Percentiles rank a stretch among this genome's conserved stretches.
Conservation (phyloP, 2,113 vertebrate species). For the Microtus richardsoni region DNA sequence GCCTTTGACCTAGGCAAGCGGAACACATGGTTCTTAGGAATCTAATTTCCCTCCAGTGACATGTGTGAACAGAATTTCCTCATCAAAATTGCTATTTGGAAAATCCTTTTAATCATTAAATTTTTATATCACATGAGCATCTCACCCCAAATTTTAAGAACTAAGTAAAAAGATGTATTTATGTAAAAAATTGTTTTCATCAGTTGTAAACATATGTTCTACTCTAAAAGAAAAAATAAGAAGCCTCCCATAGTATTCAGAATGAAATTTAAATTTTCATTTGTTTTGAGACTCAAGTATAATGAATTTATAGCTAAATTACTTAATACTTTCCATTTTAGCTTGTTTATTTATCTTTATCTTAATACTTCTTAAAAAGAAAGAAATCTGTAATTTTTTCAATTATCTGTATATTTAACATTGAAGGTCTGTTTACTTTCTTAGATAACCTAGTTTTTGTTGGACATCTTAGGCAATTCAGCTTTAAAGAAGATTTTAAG, state of each 20-base stretch:
- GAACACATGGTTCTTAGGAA: conserved; percentile 33
- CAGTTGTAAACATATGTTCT: background rate
- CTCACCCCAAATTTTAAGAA: background rate
- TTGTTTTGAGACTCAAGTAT: conserved; percentile 35
- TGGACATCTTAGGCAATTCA: background rate
- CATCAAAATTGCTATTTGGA: background rate
- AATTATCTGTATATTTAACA: background rate
- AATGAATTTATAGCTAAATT: background rate
- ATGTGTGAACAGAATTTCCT: background rate
- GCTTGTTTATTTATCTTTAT: background rate
- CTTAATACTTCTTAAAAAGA: background rate
- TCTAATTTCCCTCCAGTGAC: conserved; percentile 24
- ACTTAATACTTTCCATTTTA: background rate
- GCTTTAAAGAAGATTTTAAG: background rate
- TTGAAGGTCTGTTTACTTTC: background rate
- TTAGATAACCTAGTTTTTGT: background rate
- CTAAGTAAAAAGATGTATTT: background rate
- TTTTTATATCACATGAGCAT: background rate
- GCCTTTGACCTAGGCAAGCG: background rate
- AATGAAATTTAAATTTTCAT: conserved; percentile 17
- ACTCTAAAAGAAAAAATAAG: background rate
- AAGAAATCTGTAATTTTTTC: background rate
- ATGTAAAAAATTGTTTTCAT: background rate
- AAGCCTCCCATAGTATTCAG: background rate
- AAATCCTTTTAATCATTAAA: background rate